These are phyloP conservation scores for Diadema setosum DNA, from an alignment of 35 echinoderm and acorn worm genomes.

Conservation along the genomic window DNA sequence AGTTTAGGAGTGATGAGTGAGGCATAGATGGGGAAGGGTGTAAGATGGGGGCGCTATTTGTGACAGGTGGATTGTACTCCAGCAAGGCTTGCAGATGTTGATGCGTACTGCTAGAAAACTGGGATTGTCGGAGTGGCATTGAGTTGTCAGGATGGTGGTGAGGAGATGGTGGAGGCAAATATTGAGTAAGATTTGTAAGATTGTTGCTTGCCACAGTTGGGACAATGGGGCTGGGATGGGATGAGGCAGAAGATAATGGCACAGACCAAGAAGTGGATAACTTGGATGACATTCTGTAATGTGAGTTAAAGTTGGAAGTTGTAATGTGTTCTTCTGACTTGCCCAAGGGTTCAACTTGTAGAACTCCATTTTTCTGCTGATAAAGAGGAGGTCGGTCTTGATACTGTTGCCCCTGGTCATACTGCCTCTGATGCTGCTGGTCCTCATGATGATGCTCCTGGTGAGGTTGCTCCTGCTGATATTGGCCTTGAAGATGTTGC, in stretches of 20 bases:
- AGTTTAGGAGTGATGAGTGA: no score
- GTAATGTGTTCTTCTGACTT: not conserved
- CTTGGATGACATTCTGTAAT: not conserved
- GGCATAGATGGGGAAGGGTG: no score
- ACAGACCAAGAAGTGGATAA: not conserved
- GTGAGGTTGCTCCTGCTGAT: not conserved
- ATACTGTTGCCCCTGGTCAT: no score
- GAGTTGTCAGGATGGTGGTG: not conserved
- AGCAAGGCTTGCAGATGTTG: not conserved
- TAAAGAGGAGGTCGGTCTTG: no score
- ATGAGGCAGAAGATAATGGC: not conserved
- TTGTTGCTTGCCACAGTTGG: not conserved
- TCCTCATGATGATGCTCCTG: not conserved
- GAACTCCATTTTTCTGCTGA: no score
- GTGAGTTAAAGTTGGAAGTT: slow-evolving; percentile 17
- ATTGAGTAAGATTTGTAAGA: no score
- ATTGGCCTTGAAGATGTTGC: not conserved
- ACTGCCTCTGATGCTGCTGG: not conserved
- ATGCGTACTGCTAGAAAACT: not conserved
- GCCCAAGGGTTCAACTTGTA: no score
- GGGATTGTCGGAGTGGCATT: not conserved
- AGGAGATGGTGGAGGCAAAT: not conserved
- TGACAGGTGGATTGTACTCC: no score
- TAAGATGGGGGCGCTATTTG: no score
- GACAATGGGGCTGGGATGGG: not conserved